These are phyloP conservation scores for Nasonia oneida DNA, from an alignment of 2,888 invertebrate genomes.

Conservation along the genomic window DNA sequence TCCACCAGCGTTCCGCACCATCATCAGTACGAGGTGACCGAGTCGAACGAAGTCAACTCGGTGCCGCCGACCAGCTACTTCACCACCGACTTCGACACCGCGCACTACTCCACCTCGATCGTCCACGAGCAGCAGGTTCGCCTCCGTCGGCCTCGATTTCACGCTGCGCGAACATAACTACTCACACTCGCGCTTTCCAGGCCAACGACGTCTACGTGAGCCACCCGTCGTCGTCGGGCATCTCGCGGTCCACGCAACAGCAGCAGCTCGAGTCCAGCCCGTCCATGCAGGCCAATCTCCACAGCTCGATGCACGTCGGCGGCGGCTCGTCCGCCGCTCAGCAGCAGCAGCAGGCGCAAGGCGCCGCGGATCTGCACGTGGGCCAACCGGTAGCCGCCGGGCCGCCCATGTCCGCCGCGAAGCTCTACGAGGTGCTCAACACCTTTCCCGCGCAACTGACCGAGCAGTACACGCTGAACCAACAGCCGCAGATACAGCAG, in stretches of 20 bases:
- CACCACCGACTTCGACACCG: constrained; percentile 70
- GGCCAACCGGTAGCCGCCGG: constrained; percentile 72
- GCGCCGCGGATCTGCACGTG: constrained; percentile 72
- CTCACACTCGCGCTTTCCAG: constrained; percentile 51
- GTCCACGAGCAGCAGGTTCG: constrained; percentile 57
- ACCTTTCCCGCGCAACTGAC: constrained; percentile 72
- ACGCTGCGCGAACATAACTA: neutral
- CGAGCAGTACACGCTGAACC: constrained; percentile 70
- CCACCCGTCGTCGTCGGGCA: constrained; percentile 64
- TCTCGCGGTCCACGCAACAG: constrained; percentile 19
- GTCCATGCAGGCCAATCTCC: constrained; percentile 75
- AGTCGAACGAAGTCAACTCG: constrained; percentile 70
- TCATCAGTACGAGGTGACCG: constrained; percentile 75
- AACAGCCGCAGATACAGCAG: constrained; percentile 73
- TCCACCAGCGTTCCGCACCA: constrained; percentile 53
- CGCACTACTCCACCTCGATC: constrained; percentile 54
- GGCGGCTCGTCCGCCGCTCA: constrained; percentile 41
- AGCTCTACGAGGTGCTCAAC: constrained; percentile 74
- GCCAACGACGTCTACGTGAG: constrained; percentile 70
- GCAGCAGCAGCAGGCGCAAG: neutral
- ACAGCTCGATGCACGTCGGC: constrained; percentile 74
- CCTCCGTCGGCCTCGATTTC: neutral
- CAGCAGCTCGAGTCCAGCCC: constrained; percentile 46
- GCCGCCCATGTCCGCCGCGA: constrained; percentile 72
- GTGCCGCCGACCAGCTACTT: constrained; percentile 66